Conservation (phyloP, 64 coral and sea anemone species). For the Acropora tenuis region DNA sequence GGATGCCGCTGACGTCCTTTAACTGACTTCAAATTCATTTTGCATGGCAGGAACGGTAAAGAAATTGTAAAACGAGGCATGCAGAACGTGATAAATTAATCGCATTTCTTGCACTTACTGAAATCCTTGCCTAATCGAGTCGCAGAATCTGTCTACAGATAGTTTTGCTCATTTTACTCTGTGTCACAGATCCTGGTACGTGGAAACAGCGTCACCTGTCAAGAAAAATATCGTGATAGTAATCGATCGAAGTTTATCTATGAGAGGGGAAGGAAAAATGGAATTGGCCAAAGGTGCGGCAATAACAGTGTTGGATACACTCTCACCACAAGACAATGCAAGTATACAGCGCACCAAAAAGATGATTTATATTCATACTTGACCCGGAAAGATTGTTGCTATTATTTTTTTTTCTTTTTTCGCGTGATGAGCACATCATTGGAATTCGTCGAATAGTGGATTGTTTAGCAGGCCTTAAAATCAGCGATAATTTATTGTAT, state of each 20-base stretch:
- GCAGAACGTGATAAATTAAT: too few relatives aligned
- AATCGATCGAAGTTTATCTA: constrained; percentile 57
- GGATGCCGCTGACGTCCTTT: too few relatives aligned
- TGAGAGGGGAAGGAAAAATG: constrained; percentile 1
- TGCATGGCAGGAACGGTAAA: too few relatives aligned
- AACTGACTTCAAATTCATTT: too few relatives aligned
- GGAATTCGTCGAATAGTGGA: background rate
- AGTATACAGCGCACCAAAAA: background rate
- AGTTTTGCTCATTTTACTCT: background rate
- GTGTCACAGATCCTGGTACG: constrained; percentile 54
- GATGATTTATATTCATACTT: background rate
- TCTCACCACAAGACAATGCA: constrained; percentile 54
- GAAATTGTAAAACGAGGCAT: too few relatives aligned
- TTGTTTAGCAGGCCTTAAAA: too few relatives aligned
- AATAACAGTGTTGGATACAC: constrained; percentile 50
- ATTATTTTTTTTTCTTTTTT: background rate
- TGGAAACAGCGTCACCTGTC: constrained; percentile 46
- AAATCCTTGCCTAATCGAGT: too few relatives aligned
- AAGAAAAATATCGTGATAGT: constrained; percentile 67
- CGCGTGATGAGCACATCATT: background rate
- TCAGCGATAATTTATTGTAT: too few relatives aligned
- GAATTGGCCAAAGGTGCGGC: constrained; percentile 52
- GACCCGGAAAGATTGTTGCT: too few relatives aligned
- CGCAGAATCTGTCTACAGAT: background rate
- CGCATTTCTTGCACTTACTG: too few relatives aligned